These are phyloP conservation scores for Saccopteryx leptura DNA, from an alignment of 2,113 vertebrate genomes.

Conservation along the genomic window DNA sequence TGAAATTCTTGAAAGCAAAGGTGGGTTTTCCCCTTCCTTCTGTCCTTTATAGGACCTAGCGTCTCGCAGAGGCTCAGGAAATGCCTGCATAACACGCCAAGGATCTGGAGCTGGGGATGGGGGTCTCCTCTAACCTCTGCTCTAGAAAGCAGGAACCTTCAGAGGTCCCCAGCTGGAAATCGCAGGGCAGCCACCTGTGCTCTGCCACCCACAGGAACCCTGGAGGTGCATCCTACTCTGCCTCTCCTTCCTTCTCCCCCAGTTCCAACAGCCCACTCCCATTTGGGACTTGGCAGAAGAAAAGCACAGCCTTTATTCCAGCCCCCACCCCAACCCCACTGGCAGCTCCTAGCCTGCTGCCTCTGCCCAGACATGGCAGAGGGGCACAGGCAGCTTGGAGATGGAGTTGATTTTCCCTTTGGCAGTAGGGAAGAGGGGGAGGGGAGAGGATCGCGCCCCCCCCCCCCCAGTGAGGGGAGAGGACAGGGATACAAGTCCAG, in stretches of 20 bases:
- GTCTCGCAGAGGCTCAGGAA: not conserved
- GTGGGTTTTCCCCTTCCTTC: not conserved
- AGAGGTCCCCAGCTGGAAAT: not conserved
- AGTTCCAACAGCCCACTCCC: conserved; percentile 39
- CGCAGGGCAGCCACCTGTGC: conserved; percentile 56
- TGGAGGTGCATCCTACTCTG: not conserved
- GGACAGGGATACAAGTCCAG: conserved; percentile 66
- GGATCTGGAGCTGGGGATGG: not conserved
- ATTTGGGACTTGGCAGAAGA: conserved; percentile 54
- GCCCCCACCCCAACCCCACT: conserved; percentile 72
- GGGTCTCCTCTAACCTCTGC: not conserved
- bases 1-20: not conserved
- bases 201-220: not conserved
- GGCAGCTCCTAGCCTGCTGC: conserved; percentile 77
- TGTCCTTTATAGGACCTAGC: not conserved
- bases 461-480: conserved; percentile 52
- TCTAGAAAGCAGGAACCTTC: too few species aligned
- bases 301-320: conserved; percentile 42
- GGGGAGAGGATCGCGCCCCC: conserved; percentile 35
- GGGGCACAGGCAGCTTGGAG: conserved; percentile 76
- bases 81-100: not conserved
- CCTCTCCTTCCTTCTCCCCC: not conserved
- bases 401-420: conserved; percentile 75
- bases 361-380: conserved; percentile 81
- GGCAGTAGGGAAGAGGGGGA: conserved; percentile 73